Evolutionary conservation across 2,888 invertebrate genomes (phyloP).

Genomic region (Podabrus alpinus): DNA sequence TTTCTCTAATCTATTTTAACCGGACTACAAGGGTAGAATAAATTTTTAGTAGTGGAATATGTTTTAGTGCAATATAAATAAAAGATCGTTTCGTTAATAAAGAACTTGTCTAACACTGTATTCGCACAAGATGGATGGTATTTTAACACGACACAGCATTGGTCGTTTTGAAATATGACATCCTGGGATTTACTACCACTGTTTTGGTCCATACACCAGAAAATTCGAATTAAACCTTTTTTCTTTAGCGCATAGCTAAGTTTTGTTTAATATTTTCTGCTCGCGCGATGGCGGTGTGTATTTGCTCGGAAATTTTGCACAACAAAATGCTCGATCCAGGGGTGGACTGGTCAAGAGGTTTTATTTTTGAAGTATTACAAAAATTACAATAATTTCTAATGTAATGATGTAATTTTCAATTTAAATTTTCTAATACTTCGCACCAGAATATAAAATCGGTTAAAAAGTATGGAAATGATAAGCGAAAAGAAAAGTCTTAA

Average conservation of each 20-base stretch:
- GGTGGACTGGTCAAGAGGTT: not conserved
- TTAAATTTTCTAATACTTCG: too few species aligned
- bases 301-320: too few species aligned
- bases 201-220: not conserved
- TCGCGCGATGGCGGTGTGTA: too few species aligned
- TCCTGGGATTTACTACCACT: slow-evolving; percentile 10
- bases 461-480: too few species aligned
- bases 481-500: too few species aligned
- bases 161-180: slow-evolving; percentile 21
- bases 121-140: slow-evolving; percentile 21
- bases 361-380: too few species aligned
- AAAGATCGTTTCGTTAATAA: slow-evolving; percentile 12
- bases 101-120: slow-evolving; percentile 16
- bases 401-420: too few species aligned
- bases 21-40: slow-evolving; percentile 6
- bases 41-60: slow-evolving; percentile 8
- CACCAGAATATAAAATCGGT: too few species aligned
- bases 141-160: slow-evolving; percentile 21
- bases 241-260: not conserved
- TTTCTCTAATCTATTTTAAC: not conserved
- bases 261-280: too few species aligned
- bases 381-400: too few species aligned
- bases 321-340: too few species aligned
- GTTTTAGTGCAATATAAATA: slow-evolving; percentile 19
- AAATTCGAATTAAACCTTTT: not conserved